Evolutionary conservation across 2,797 vertebrate genomes (phyloP).

Genomic region (Phataginus tricuspis): DNA sequence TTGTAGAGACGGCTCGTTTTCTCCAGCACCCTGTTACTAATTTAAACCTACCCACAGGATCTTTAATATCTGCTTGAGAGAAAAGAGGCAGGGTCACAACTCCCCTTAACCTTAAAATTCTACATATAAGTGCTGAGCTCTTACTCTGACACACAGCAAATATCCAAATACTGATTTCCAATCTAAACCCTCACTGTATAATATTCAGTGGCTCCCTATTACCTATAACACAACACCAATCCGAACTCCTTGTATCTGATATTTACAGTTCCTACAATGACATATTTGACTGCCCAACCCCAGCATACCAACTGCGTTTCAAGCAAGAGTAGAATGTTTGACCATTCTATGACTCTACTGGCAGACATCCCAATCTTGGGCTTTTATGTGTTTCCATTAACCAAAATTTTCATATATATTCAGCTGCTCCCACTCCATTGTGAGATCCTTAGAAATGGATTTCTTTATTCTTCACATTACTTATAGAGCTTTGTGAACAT

Average conservation of each 20-base stretch:
- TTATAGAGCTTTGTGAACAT: neutral
- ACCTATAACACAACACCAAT: neutral
- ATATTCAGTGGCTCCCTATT: neutral
- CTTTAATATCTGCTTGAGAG: neutral
- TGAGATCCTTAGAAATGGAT: neutral
- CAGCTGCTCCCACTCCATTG: neutral
- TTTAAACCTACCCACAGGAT: neutral
- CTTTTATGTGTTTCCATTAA: constrained; percentile 25
- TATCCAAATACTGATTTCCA: constrained; percentile 8
- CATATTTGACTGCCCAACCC: neutral
- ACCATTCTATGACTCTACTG: neutral
- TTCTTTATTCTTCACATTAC: neutral
- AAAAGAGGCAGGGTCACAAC: neutral
- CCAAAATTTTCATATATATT: neutral
- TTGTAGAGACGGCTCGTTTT: neutral
- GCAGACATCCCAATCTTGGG: neutral
- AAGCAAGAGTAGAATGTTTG: neutral
- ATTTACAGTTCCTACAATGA: neutral
- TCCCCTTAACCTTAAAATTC: constrained; percentile 21
- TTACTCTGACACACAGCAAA: neutral
- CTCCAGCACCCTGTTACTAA: neutral
- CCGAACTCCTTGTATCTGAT: neutral
- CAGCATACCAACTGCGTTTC: too few relatives aligned
- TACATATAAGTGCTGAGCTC: neutral
- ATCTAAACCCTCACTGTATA: neutral